Conservation (phyloP, 2,888 invertebrate species). For the Strigamia crassipes region DNA sequence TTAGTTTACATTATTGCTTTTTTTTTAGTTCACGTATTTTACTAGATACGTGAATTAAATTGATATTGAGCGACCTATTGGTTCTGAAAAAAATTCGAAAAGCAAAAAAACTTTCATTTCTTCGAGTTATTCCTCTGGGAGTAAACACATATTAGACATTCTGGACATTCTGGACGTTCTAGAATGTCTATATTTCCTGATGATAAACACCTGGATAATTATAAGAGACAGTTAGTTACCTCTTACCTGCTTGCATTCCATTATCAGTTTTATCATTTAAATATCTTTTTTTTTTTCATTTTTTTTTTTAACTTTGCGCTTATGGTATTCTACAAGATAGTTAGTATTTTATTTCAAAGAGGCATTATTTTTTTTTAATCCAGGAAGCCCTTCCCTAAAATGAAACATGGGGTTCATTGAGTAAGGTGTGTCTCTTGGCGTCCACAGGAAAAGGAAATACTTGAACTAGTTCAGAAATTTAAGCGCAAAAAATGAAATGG, state of each 20-base stretch:
- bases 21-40: too few relatives aligned
- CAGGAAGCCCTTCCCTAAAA: slow-evolving; percentile 16
- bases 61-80: too few relatives aligned
- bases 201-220: not conserved
- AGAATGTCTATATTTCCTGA: too few relatives aligned
- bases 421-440: slow-evolving; percentile 22
- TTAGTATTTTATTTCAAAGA: not conserved
- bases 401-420: slow-evolving; percentile 32
- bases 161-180: too few relatives aligned
- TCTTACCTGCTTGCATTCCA: not conserved
- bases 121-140: too few relatives aligned
- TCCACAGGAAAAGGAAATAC: slow-evolving; percentile 25
- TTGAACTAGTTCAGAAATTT: slow-evolving; percentile 6
- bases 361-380: not conserved
- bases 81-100: too few relatives aligned
- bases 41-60: too few relatives aligned
- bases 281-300: not conserved
- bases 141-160: too few relatives aligned
- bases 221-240: not conserved
- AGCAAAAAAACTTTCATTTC: too few relatives aligned
- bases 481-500: not conserved
- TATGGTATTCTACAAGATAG: not conserved
- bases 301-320: not conserved
- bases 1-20: not conserved
- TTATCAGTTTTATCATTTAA: not conserved